Evolutionary conservation across 2,797 vertebrate species (phyloP), one percentile per base, ranked within the genome.

Genomic region (Acanthornis magna): DNA sequence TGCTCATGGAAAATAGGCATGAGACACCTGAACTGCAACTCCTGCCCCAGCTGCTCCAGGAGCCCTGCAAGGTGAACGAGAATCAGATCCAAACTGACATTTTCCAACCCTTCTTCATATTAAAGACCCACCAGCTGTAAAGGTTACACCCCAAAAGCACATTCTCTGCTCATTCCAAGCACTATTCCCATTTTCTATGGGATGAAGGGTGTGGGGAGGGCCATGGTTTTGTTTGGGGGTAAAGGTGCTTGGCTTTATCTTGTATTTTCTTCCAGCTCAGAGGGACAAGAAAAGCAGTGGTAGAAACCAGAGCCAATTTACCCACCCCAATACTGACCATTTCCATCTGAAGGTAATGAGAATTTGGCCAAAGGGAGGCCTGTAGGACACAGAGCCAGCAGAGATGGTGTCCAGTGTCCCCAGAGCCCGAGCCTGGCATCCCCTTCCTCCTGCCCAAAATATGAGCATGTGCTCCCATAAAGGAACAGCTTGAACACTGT

Each of bases 1-100:
- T 85, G 91, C 20, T 94, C 88, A 87, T 91, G 90, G 80, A 96
- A 94, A 96, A 82, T 0, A 95, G 84, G 43, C 36, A 79, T 77
- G 87, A 96, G 91, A 55, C 93, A 92, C 77, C 86, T 74, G 93
- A 95, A 89, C 55, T 84, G 67, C 95, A 95, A 26, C 83, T 79
- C 23, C 38, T 63, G 51, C 74, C 8, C 48, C 50, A 8, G n/a
- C 70, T 91, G 80, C 91, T 95, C 11, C 66, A 34, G 79, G 70
- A 80, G 61, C 53, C 45, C 67, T 32, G 34, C 47, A 13, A 92
- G 26, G 63, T 6, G 57, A 74, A 47, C 2, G 19, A 76, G 17
- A 53, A 79, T 63, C 74, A 20, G 38, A 67, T n/a, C 70, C 45
- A 79, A 86, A 79, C 4, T 4, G 36, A 47, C 22, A 20, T 70